Conservation (phyloP, 2,888 invertebrate genomes). For the Zhengitettix transpicula region DNA sequence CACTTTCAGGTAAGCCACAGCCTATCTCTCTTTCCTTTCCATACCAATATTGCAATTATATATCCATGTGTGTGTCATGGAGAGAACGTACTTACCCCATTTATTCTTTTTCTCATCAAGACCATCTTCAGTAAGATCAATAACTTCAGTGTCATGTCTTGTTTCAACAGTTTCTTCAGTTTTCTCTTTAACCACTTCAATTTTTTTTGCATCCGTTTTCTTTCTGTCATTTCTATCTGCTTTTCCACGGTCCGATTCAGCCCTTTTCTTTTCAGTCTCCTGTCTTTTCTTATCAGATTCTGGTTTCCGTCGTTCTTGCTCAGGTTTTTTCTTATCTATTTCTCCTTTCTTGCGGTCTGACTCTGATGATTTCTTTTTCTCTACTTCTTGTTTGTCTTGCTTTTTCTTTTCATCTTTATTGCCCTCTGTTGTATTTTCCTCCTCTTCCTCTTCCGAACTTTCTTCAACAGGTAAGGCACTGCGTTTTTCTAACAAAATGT, state of each 20-base stretch:
- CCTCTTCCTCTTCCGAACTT: slow-evolving; percentile 45
- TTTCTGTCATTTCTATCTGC: neutral
- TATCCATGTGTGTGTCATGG: too few species aligned
- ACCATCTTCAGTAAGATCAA: slow-evolving; percentile 13
- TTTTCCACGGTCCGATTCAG: neutral
- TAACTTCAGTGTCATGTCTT: slow-evolving; percentile 23
- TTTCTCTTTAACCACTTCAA: neutral
- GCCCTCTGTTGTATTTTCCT: slow-evolving; percentile 3
- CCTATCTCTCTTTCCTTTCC: too few species aligned
- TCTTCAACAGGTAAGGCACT: slow-evolving; percentile 61
- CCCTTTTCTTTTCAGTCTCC: slow-evolving; percentile 3
- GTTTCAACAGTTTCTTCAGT: slow-evolving; percentile 1
- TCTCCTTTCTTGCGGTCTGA: neutral
- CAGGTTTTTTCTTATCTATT: neutral
- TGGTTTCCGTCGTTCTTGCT: neutral
- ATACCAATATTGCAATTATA: too few species aligned
- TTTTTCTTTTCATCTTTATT: neutral
- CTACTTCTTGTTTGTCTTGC: neutral
- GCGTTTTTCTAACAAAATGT: slow-evolving; percentile 40
- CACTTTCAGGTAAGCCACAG: too few species aligned
- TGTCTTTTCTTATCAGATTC: neutral
- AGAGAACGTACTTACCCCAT: slow-evolving; percentile 21
- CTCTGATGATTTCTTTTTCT: neutral
- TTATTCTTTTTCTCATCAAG: slow-evolving; percentile 15
- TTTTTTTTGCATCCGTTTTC: neutral